Evolutionary conservation across 2,113 vertebrate species (phyloP).

Genomic region (Prunella himalayana): DNA sequence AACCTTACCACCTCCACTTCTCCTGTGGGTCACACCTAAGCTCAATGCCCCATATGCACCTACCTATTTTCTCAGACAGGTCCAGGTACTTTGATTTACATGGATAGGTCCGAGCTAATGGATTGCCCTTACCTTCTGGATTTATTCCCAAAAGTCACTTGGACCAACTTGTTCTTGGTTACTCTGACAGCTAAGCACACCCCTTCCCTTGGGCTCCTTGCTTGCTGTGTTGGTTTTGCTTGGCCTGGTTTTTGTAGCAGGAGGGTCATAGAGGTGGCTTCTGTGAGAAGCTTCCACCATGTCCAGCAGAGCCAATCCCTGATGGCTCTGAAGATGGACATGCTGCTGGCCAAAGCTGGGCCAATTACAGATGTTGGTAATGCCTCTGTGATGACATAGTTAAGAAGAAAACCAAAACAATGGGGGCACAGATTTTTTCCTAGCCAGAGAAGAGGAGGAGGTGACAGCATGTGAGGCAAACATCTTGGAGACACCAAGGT

Average conservation of each 20-base stretch:
- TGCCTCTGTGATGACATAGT: neutral
- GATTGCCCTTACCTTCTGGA: neutral
- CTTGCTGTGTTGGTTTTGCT: neutral
- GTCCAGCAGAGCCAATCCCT: neutral
- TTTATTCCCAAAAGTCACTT: neutral
- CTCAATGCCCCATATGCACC: neutral
- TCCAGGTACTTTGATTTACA: neutral
- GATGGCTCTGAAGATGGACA: neutral
- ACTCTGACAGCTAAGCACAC: neutral
- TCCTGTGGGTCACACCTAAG: neutral
- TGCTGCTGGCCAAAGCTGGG: accelerated
- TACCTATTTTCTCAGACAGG: neutral
- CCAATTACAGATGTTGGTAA: neutral
- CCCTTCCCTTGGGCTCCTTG: neutral
- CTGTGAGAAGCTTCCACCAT: neutral
- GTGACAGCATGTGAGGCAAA: neutral
- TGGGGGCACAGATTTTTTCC: neutral
- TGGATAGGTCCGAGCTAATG: neutral
- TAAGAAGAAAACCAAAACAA: neutral
- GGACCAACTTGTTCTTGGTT: neutral
- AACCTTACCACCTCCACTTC: neutral
- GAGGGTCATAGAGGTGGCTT: neutral
- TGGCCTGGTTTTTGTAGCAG: neutral
- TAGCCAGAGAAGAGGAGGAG: no score
- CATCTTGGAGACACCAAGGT: neutral